A percentile compares a stretch with the other conserved stretches of the same genome.
Conservation (phyloP, 2,888 invertebrate genomes). For the Tiliacea aurago region DNA sequence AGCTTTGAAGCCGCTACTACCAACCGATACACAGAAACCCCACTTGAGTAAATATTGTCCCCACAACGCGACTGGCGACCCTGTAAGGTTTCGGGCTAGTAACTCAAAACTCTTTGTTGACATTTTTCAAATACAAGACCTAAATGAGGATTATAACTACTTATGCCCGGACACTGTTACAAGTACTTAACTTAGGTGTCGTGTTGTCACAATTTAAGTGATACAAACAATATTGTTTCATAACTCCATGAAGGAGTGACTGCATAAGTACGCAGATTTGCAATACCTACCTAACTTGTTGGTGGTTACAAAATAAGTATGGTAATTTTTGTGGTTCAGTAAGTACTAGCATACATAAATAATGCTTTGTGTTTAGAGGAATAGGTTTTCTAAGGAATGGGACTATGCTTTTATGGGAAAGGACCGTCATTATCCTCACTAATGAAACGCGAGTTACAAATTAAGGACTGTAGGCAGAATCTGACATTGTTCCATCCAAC, state of each 20-base stretch:
- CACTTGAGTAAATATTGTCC: conserved; percentile 86
- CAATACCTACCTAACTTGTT: conserved; percentile 63
- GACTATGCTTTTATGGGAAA: conserved; percentile 5
- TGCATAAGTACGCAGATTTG: conserved; percentile 58
- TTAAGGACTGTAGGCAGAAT: conserved; percentile 18
- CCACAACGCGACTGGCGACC: conserved; percentile 63
- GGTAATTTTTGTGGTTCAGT: conserved; percentile 60
- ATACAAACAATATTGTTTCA: conserved; percentile 46
- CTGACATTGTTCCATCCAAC: conserved; percentile 30
- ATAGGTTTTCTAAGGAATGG: not conserved
- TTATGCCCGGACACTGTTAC: conserved; percentile 6
- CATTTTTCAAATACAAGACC: conserved; percentile 31
- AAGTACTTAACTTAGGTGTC: conserved; percentile 28
- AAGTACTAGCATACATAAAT: conserved; percentile 47
- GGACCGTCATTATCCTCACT: conserved; percentile 16
- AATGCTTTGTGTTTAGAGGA: conserved; percentile 16
- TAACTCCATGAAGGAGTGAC: conserved; percentile 55
- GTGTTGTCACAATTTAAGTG: conserved; percentile 24
- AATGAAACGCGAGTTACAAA: conserved; percentile 30
- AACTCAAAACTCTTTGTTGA: conserved; percentile 72
- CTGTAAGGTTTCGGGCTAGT: conserved; percentile 81
- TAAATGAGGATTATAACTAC: conserved; percentile 37
- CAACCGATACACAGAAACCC: conserved; percentile 71
- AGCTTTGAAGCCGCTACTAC: conserved; percentile 63
- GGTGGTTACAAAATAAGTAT: conserved; percentile 62